Evolutionary conservation across 2,888 invertebrate species (phyloP).

Genomic region (Baronia brevicornis): DNA sequence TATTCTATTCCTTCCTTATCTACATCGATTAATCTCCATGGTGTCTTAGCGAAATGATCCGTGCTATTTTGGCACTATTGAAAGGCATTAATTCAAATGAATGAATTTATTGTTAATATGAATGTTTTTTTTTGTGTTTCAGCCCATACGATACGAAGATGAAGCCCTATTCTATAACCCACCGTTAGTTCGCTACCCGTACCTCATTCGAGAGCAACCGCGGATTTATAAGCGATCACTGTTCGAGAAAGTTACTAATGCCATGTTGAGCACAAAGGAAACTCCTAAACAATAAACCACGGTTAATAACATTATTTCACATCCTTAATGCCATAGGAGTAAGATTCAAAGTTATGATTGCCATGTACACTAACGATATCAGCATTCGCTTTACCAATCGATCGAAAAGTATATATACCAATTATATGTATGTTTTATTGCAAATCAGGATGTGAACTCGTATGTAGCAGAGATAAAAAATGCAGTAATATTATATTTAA

Average conservation of each 20-base stretch:
- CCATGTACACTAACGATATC: constrained; percentile 4
- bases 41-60: not conserved
- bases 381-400: not conserved
- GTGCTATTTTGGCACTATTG: constrained; percentile 1
- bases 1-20: too few relatives aligned
- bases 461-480: not conserved
- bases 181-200: constrained; percentile 41
- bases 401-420: not conserved
- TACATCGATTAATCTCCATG: too few relatives aligned
- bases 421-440: too few relatives aligned
- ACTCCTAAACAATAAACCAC: constrained; percentile 14
- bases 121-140: constrained; percentile 22
- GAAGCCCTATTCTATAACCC: constrained; percentile 53
- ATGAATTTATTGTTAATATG: constrained; percentile 2
- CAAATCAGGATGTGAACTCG: constrained; percentile 4
- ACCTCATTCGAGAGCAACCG: constrained; percentile 46
- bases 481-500: not conserved
- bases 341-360: constrained; percentile 4
- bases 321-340: not conserved
- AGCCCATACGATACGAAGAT: constrained; percentile 37
- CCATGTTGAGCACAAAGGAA: constrained; percentile 39
- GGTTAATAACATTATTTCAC: constrained; percentile 3
- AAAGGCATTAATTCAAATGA: not conserved
- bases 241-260: constrained; percentile 47
- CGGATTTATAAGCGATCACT: constrained; percentile 65